Evolutionary conservation across 1,140 invertebrate species (phyloP).

Genomic region (Aleiodes sp.): DNA sequence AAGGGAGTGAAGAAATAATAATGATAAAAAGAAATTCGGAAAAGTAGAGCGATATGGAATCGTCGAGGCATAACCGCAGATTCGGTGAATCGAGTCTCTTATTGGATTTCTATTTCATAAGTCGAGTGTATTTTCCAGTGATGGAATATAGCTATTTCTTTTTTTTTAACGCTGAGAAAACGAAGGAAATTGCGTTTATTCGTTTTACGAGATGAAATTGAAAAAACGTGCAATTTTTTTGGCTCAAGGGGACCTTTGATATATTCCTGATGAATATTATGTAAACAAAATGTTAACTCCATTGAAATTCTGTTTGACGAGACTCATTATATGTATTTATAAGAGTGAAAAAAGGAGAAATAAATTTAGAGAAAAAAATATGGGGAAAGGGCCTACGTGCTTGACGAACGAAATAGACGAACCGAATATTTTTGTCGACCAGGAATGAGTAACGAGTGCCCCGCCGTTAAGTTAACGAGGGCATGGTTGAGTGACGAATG

Average conservation of each 20-base stretch:
- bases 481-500: conserved; percentile 30
- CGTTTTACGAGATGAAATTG: not conserved
- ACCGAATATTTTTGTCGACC: conserved; percentile 26
- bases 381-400: not conserved
- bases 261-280: not conserved
- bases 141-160: conserved; percentile 1
- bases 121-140: conserved; percentile 36
- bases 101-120: conserved; percentile 36
- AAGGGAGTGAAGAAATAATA: no score
- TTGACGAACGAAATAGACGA: conserved; percentile 6
- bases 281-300: not conserved
- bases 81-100: conserved; percentile 35
- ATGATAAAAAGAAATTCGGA: no score
- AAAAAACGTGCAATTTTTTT: not conserved
- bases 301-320: conserved; percentile 1
- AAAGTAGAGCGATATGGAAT: no score
- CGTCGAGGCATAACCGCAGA: no score
- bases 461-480: conserved; percentile 27
- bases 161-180: conserved; percentile 10
- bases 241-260: not conserved
- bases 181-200: conserved; percentile 29
- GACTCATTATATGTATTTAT: not conserved
- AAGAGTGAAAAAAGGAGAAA: not conserved
- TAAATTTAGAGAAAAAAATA: not conserved
- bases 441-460: conserved; percentile 28